Evolutionary conservation across 2,888 invertebrate genomes (phyloP), one percentile per base, ranked within the genome.

Genomic region (Philereme transversata): DNA sequence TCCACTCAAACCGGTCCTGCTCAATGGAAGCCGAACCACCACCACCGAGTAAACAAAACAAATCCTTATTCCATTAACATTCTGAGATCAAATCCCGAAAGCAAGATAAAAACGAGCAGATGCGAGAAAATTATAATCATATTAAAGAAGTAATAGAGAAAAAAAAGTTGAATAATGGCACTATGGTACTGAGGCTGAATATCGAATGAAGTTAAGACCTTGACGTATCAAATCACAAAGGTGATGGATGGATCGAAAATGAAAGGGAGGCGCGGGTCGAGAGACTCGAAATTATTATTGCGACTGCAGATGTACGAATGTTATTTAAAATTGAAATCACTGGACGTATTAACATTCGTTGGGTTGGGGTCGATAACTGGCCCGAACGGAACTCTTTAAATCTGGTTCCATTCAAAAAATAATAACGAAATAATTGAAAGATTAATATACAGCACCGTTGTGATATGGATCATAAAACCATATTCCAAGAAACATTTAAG

Each of bases 1-100:
- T 90, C 90, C 90, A 75, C 72, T 78, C 76, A 76, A 89, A 90
- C 91, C 90, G 90, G 90, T 90, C 84, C 74, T 62, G 69, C 83
- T 90, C 88, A 90, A 90, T 90, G 86, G 83, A 82, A 79, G 84
- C 87, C 90, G 87, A 86, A 76, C 72, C 68, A 67, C 67, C 65
- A 66, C 69, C 68, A 59, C 54, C 60, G 43, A 36, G 44, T 78
- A 71, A 74, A 70, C 75, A 62, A 84, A 78, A 84, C 55, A 65
- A 74, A 73, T 78, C 81, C 75, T 72, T 83, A 76, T 66, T 54
- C 54, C 52, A 34, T 33, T 59, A 53, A 62, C 47, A 50, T 67
- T 69, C 68, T 69, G 69, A 74, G 76, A 61, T 71, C 62, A 75
- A 71, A 68, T 68, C 74, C 57, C 63, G 62, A 66, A 47, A 57